Conservation (phyloP, 2,797 vertebrate species). For the Phoebastria nigripes region DNA sequence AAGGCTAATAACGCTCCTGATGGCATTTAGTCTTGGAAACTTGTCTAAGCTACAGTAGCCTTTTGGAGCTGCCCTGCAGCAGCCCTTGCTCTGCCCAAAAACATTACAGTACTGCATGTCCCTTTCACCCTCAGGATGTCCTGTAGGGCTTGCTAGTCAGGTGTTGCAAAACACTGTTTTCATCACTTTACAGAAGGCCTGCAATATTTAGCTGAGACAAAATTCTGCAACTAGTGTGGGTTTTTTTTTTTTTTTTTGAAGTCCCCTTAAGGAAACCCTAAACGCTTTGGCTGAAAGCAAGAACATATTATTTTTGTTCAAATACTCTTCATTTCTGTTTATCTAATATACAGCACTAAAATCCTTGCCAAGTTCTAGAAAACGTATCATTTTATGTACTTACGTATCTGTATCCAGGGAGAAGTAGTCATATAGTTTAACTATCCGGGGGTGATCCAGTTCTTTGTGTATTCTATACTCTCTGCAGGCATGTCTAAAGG, state of each 20-base stretch:
- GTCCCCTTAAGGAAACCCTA: neutral
- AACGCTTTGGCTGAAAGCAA: neutral
- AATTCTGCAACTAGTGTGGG: neutral
- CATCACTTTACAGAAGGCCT: neutral
- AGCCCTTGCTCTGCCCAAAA: neutral
- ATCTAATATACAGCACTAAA: neutral
- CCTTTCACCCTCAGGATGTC: neutral
- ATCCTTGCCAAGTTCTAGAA: neutral
- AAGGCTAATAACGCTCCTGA: neutral
- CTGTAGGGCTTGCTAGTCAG: neutral
- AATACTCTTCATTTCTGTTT: neutral
- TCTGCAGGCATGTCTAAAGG: conserved; percentile 93
- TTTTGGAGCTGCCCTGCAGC: neutral
- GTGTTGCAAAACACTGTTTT: neutral
- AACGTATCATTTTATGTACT: conserved; percentile 63
- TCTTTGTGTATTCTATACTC: conserved; percentile 99
- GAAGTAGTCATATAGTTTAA: conserved; percentile 99
- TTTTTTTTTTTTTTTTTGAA: neutral
- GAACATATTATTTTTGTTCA: neutral
- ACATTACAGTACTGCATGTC: neutral
- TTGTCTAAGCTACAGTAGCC: neutral
- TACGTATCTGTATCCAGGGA: conserved; percentile 99
- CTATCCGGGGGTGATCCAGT: conserved; percentile 97
- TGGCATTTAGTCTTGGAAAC: neutral
- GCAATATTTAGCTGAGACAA: neutral